Evolutionary conservation across 2,888 invertebrate genomes (phyloP), one percentile per base, ranked within the genome.

Genomic region (Anorthoa munda): DNA sequence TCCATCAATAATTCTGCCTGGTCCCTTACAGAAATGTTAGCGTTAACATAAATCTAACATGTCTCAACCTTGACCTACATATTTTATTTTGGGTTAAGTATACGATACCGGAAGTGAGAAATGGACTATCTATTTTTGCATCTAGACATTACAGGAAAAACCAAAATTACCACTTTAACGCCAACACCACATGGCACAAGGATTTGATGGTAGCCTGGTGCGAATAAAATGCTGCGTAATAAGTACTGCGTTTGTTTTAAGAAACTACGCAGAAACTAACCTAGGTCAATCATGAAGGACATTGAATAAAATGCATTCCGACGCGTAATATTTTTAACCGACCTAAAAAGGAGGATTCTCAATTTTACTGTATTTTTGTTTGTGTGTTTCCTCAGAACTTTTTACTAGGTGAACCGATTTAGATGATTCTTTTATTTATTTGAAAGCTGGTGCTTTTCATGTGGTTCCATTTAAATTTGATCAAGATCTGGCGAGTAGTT

Each of bases 231-330:
- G 11, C 74, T 76, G 80, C 83, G 85, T 79, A 86, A 73, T 78
- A 76, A 39, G 61, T 48, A 77, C 50, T 72, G 66, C 80, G 75
- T 80, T 65, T 61, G 72, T 71, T 45, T 21, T 58, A 61, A 64
- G 63, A 72, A 82, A 80, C 70, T 85, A 79, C 87, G 86, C 72
- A 86, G 77, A 75, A 67, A 85, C 74, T 86, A 80, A 86, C 86
- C 86, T 86, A 82, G 86, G 85, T 86, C 82, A 86, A 79, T 58
- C 66, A 50, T 71, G 78, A 83, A 86, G 86, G 86, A 59, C 85
- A 46, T 26, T 59, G 31, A 53, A 68, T 4, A 56, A 65, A 72
- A 67, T 64, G 56, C 66, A 59, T 58, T 66, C 23, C 50, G n/a
- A 53, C 15, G 26, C 31, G 53, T 21, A 11, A 26, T 50, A 13